Evolutionary conservation across 2,888 invertebrate genomes (phyloP).

Genomic region (Amiota mariae): DNA sequence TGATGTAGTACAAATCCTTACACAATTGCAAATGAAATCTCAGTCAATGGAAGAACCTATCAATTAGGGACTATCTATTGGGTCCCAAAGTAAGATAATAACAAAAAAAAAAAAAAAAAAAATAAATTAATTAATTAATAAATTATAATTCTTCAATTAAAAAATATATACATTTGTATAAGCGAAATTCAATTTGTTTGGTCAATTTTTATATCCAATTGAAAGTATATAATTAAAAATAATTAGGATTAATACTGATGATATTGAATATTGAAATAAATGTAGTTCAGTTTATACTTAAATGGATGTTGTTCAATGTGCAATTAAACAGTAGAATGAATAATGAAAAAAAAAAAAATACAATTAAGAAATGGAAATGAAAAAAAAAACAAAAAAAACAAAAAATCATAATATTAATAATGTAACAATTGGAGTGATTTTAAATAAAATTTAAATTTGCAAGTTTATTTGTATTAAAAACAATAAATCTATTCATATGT

Average conservation of each 20-base stretch:
- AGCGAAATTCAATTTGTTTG: constrained; percentile 22
- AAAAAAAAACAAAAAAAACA: not conserved
- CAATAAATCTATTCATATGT: too few species aligned
- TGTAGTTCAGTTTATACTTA: constrained; percentile 9
- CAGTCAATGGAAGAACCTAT: constrained; percentile 7
- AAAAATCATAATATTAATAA: not conserved
- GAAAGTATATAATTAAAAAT: not conserved
- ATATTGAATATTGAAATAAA: not conserved
- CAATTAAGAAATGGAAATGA: not conserved
- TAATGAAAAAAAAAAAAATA: too few species aligned
- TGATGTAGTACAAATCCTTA: too few species aligned
- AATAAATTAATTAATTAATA: not conserved
- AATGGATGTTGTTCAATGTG: constrained; percentile 17
- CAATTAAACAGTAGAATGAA: not conserved
- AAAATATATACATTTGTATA: not conserved
- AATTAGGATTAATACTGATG: not conserved
- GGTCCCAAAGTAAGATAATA: not conserved
- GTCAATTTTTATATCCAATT: constrained; percentile 17
- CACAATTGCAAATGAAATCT: not conserved
- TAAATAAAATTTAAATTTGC: not conserved
- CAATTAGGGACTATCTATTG: not conserved
- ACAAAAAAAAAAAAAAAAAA: not conserved
- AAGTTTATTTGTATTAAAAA: too few species aligned
- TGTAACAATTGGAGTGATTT: not conserved
- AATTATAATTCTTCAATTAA: not conserved